A percentile compares a stretch with the other conserved stretches of the same genome.
phyloP scores from a whole-genome alignment of 2,113 vertebrate species.

The Pedionomus torquatus region DNA sequence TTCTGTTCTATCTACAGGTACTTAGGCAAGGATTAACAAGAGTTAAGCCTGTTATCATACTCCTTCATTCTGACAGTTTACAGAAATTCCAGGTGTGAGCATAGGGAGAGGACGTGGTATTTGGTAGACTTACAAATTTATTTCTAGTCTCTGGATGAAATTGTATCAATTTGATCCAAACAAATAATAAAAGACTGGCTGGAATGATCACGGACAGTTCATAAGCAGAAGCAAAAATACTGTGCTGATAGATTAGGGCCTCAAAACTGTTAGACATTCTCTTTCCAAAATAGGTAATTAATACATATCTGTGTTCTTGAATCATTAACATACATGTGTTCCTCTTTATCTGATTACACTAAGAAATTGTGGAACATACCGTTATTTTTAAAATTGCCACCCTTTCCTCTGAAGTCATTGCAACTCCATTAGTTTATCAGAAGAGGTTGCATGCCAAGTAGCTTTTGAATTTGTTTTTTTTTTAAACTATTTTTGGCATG shows the following conservation, averaged over 20 bases:
- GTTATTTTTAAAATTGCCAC: not conserved
- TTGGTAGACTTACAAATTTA: not conserved
- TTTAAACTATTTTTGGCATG: conserved; percentile 27
- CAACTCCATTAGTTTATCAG: not conserved
- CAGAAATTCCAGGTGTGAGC: not conserved
- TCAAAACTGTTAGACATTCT: not conserved
- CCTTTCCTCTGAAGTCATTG: not conserved
- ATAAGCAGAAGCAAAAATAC: not conserved
- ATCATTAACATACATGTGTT: not conserved
- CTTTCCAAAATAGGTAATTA: not conserved
- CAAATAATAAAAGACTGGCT: not conserved
- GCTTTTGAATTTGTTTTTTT: not conserved
- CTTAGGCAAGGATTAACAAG: not conserved
- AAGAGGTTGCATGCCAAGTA: conserved; percentile 9
- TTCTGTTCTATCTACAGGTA: not conserved
- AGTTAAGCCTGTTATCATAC: not conserved
- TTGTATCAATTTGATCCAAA: not conserved
- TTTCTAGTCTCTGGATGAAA: not conserved
- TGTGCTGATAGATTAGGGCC: not conserved
- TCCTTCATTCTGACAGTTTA: not conserved
- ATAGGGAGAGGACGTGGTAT: not conserved
- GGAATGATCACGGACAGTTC: not conserved
- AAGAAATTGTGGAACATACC: not conserved
- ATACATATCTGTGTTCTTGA: not conserved
- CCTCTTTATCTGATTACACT: not conserved